Evolutionary conservation across 2,797 vertebrate genomes (phyloP), one percentile per base, ranked within the genome.

Genomic region (Benthosema pterotum): DNA sequence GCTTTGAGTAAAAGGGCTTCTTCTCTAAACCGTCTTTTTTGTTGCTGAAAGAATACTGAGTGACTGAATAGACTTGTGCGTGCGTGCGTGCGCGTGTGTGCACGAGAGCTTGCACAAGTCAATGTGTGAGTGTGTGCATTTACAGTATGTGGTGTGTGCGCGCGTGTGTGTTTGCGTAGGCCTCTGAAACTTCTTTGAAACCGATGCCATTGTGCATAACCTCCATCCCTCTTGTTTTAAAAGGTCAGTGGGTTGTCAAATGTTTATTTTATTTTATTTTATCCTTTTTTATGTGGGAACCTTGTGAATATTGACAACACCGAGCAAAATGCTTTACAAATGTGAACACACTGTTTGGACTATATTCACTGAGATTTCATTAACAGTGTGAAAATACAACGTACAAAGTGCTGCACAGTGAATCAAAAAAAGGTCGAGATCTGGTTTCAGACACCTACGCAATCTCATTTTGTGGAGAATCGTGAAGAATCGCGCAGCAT

Each of bases 1-100:
- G 76, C 79, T 80, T 77, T 71, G 75, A 85, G 79, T 76, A 69
- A n/a, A 77, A 79, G 60, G 71, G 48, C 79, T 66, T 57, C 48
- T 77, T 69, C 68, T 83, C 80, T 77, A 61, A 72, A 69, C 61
- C 69, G 52, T 60, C 52, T 54, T 62, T 70, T 57, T 42, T 42
- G 8, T 4, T 28, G 32, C 57, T 58, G 43, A 28, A 45, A 47
- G 57, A n/a, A 15, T 3, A 15, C 14, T 32, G 45, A 58, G 47
- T 48, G 9, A 85, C 74, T 83, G 83, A 88, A 85, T 78, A 75
- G 67, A 71, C 47, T 42, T 55, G 9, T 49, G n/a, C 51, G 32
- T 42, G 47, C 46, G 48, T 45, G 48, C 14, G 55, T 58, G 55
- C 58, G 48, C 12, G 14, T 28, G 19, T 48, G 19, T 14, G 6